Evolutionary conservation across 1,140 invertebrate genomes (phyloP).

Genomic region (Drosophila varians): DNA sequence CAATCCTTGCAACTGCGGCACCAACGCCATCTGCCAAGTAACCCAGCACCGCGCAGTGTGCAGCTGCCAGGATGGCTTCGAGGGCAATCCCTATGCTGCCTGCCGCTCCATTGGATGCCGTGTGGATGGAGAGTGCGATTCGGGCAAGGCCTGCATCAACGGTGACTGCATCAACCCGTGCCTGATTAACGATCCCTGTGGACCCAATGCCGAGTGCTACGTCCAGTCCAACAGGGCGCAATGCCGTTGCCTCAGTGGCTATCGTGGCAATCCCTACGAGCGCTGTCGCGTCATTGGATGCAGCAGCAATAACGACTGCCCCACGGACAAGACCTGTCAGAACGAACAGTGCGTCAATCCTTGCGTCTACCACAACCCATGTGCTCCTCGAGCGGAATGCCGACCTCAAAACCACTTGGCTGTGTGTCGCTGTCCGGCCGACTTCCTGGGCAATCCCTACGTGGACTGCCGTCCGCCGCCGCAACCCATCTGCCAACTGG

Average conservation of each 20-base stretch:
- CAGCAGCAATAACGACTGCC: conserved; percentile 94
- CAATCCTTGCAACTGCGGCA: conserved; percentile 94
- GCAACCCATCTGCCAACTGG: conserved; percentile 90
- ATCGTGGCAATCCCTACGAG: conserved; percentile 91
- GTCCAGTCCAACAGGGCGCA: conserved; percentile 89
- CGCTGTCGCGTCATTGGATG: conserved; percentile 93
- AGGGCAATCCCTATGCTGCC: conserved; percentile 92
- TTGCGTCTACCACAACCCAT: conserved; percentile 89
- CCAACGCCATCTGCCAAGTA: conserved; percentile 92
- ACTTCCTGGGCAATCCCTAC: conserved; percentile 91
- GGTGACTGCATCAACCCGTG: conserved; percentile 94
- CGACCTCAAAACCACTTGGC: conserved; percentile 91
- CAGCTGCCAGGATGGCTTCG: conserved; percentile 91
- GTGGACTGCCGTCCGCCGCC: conserved; percentile 89
- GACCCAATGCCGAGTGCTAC: conserved; percentile 92
- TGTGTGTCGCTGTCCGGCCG: conserved; percentile 91
- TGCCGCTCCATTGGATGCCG: conserved; percentile 92
- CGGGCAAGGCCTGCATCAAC: conserved; percentile 92
- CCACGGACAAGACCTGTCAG: conserved; percentile 90
- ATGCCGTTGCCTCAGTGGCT: conserved; percentile 92
- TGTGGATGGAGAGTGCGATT: conserved; percentile 91
- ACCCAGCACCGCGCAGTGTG: conserved; percentile 93
- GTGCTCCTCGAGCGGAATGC: conserved; percentile 91
- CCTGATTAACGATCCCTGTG: conserved; percentile 90
- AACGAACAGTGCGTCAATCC: conserved; percentile 94